Evolutionary conservation across 2,797 vertebrate genomes (phyloP).

Genomic region (Oceanodroma leucorhoa): DNA sequence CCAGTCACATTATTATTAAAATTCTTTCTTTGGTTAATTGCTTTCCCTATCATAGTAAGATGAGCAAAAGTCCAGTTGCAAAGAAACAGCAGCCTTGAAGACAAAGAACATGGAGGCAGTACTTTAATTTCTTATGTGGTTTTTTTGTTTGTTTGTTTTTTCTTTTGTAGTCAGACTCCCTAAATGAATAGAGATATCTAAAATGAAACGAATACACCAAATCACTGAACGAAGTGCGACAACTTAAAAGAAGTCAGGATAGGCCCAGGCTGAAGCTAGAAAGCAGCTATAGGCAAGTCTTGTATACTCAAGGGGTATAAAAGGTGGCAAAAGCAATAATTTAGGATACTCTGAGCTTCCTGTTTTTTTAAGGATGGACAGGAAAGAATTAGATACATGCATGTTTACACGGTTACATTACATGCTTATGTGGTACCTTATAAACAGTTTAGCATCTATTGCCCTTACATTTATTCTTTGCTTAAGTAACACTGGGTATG

Average conservation of each 20-base stretch:
- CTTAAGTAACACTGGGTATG: accelerated
- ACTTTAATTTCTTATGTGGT: background rate
- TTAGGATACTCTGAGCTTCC: background rate
- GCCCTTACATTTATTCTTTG: background rate
- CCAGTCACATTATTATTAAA: background rate
- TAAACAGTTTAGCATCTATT: background rate
- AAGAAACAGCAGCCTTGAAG: background rate
- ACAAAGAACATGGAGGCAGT: background rate
- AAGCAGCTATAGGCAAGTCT: background rate
- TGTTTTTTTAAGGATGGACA: accelerated
- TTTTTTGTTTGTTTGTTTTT: background rate
- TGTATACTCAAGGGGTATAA: background rate
- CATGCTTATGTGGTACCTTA: background rate
- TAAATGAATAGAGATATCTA: background rate
- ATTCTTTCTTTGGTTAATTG: background rate
- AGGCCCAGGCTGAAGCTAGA: background rate
- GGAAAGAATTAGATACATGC: background rate
- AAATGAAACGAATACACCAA: background rate
- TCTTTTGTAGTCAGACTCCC: background rate
- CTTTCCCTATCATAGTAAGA: background rate
- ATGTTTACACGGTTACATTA: background rate
- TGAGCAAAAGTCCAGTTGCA: background rate
- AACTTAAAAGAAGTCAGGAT: background rate
- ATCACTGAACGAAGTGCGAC: background rate
- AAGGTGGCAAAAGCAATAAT: background rate